These are phyloP conservation scores for Xanthia togata DNA, from an alignment of 2,888 invertebrate genomes.

Conservation along the genomic window DNA sequence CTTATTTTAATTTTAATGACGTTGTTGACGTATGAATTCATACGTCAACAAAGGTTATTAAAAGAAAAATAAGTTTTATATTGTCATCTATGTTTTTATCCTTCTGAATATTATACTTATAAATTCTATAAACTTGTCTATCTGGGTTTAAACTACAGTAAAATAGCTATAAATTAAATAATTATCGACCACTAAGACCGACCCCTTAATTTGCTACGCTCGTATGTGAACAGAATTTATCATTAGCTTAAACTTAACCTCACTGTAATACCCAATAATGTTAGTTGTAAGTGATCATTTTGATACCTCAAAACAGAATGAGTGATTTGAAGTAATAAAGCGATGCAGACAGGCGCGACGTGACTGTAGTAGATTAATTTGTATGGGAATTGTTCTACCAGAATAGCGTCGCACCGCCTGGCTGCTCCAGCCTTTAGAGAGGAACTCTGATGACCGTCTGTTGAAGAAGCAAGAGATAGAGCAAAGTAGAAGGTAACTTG, in stretches of 20 bases:
- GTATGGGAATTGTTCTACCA: too few relatives aligned
- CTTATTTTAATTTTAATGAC: too few relatives aligned
- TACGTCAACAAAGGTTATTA: too few relatives aligned
- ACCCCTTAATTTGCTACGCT: conserved; percentile 72
- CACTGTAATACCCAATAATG: conserved; percentile 66
- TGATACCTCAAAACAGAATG: conserved; percentile 30
- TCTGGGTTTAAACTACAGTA: too few relatives aligned
- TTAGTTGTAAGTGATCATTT: conserved; percentile 54
- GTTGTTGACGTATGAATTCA: too few relatives aligned
- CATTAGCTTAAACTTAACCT: conserved; percentile 70
- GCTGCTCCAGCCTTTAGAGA: neutral
- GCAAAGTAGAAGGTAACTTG: neutral
- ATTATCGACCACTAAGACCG: conserved; percentile 57
- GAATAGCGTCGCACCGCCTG: too few relatives aligned
- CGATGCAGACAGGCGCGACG: neutral
- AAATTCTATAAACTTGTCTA: too few relatives aligned
- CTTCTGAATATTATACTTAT: too few relatives aligned
- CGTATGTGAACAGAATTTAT: conserved; percentile 83
- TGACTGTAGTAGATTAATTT: too few relatives aligned
- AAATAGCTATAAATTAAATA: too few relatives aligned
- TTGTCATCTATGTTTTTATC: too few relatives aligned
- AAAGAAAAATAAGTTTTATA: too few relatives aligned
- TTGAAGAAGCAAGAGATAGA: neutral
- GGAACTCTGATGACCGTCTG: neutral
- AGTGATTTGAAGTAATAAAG: conserved; percentile 35